phyloP scores from a whole-genome alignment of 2,797 vertebrate species.

The Menidia menidia region DNA sequence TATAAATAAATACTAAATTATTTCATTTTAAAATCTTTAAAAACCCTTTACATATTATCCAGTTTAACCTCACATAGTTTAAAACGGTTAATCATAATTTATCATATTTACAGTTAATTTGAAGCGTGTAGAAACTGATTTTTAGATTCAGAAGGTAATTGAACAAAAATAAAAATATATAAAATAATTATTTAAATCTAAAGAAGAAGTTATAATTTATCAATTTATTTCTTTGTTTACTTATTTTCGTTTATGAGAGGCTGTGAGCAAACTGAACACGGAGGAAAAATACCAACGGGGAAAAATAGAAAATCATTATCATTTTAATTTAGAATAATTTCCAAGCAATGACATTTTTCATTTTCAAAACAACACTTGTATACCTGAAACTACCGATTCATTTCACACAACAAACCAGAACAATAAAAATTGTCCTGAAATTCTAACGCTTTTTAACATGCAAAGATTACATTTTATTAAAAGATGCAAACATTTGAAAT shows the following conservation, averaged over 20 bases:
- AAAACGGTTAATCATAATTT: no score
- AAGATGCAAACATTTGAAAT: no score
- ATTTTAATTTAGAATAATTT: neutral
- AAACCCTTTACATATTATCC: neutral
- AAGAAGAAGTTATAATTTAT: neutral
- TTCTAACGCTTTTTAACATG: no score
- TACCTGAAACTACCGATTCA: neutral
- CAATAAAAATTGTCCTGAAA: neutral
- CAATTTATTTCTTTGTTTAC: neutral
- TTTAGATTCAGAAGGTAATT: neutral
- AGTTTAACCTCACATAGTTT: neutral
- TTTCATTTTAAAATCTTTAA: neutral
- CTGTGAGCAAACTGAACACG: neutral
- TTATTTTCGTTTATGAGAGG: neutral
- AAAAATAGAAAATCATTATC: neutral
- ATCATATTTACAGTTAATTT: neutral
- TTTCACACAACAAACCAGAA: neutral
- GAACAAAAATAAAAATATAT: neutral
- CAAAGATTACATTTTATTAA: no score
- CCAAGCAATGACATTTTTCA: neutral
- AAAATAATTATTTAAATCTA: neutral
- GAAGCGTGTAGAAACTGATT: neutral
- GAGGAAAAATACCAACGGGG: neutral
- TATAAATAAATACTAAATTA: no score
- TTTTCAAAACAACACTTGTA: neutral